Evolutionary conservation across 2,888 invertebrate genomes (phyloP).

Genomic region (Marasmarcha lunaedactyla): DNA sequence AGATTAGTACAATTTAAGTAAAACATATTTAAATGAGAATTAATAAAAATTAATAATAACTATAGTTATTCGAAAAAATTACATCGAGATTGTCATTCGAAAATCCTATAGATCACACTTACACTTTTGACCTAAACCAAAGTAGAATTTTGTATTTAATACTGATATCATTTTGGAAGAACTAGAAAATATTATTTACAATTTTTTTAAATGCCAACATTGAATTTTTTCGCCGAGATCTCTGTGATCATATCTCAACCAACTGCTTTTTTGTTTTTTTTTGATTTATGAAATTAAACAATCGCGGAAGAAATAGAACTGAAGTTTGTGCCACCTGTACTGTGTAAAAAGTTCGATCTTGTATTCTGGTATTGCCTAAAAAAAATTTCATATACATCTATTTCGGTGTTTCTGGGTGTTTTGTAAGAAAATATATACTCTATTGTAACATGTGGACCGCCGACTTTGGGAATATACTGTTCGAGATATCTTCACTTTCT

Average conservation of each 20-base stretch:
- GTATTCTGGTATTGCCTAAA: constrained; percentile 69
- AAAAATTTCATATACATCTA: constrained; percentile 59
- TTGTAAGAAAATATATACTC: constrained; percentile 62
- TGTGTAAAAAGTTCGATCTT: constrained; percentile 69
- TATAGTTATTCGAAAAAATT: constrained; percentile 33
- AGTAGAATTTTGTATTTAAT: constrained; percentile 69
- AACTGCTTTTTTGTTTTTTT: constrained; percentile 34
- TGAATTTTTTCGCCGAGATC: constrained; percentile 56
- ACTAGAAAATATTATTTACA: constrained; percentile 67
- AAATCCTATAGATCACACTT: constrained; percentile 65
- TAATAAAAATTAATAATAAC: constrained; percentile 37
- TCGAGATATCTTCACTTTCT: too few relatives aligned
- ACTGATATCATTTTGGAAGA: constrained; percentile 69
- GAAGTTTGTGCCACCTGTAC: constrained; percentile 35
- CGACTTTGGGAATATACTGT: constrained; percentile 20
- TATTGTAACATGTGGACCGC: constrained; percentile 55
- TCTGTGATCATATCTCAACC: constrained; percentile 64
- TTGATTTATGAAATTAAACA: constrained; percentile 23
- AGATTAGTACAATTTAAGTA: constrained; percentile 54
- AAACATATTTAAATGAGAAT: constrained; percentile 42
- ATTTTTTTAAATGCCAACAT: constrained; percentile 48
- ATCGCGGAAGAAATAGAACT: constrained; percentile 30
- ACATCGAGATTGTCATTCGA: constrained; percentile 56
- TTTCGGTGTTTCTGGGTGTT: constrained; percentile 49
- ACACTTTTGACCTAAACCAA: constrained; percentile 67